A percentile compares a stretch with the other conserved stretches of the same genome.
These are phyloP conservation scores for Pluvianellus socialis DNA, from an alignment of 2,113 vertebrate genomes.

Conservation along the genomic window DNA sequence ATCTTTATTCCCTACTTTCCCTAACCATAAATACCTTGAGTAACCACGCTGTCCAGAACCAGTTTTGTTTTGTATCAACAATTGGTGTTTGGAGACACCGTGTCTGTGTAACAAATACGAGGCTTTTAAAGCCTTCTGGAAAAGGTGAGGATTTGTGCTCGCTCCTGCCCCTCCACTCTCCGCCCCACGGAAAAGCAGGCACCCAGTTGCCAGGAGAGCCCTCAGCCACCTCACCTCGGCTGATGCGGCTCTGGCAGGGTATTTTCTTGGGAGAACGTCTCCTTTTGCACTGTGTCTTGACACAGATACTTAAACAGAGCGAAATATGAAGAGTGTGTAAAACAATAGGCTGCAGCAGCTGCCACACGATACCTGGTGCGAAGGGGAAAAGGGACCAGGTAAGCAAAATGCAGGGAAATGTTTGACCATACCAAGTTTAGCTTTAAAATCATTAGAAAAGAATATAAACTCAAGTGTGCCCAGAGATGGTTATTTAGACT, in stretches of 20 bases:
- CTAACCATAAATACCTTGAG: neutral
- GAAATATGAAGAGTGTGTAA: conserved; percentile 39
- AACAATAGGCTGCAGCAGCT: conserved; percentile 14
- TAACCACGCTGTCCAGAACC: neutral
- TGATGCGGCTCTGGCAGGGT: neutral
- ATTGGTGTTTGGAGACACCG: accelerated
- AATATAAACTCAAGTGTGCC: neutral
- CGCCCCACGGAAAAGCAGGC: neutral
- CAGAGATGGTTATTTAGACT: neutral
- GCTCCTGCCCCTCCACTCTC: accelerated
- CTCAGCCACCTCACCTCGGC: accelerated
- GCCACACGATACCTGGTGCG: neutral
- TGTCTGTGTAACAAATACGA: accelerated
- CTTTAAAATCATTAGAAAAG: neutral
- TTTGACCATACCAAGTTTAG: neutral
- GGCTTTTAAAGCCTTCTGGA: neutral
- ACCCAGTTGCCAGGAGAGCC: too few species aligned
- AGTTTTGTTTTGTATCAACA: neutral
- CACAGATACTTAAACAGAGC: neutral
- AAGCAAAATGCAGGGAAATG: neutral
- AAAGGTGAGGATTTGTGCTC: neutral
- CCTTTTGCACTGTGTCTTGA: conserved; percentile 4
- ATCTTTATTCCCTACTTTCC: neutral
- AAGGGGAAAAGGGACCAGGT: neutral
- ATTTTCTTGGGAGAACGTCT: conserved; percentile 3